Conservation (phyloP, 2,888 invertebrate species). For the Chouioia cunea region DNA sequence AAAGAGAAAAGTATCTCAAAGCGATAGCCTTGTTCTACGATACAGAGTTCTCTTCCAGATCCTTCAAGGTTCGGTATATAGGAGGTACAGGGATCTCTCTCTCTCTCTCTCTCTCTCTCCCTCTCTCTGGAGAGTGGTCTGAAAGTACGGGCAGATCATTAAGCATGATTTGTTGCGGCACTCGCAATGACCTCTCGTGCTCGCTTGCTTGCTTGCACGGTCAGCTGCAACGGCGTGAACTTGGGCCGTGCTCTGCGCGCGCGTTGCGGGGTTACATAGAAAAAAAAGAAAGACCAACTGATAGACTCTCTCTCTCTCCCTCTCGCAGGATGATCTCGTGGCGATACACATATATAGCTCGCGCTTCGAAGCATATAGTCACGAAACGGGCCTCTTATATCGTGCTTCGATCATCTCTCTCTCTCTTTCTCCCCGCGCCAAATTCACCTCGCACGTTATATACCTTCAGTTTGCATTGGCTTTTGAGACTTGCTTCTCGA, state of each 20-base stretch:
- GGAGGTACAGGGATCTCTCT: slow-evolving; percentile 1
- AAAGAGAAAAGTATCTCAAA: slow-evolving; percentile 44
- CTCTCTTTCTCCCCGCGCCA: slow-evolving; percentile 18
- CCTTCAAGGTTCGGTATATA: slow-evolving; percentile 34
- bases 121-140: slow-evolving; percentile 55
- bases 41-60: slow-evolving; percentile 6
- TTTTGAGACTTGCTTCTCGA: slow-evolving; percentile 28
- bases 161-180: slow-evolving; percentile 69
- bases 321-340: slow-evolving; percentile 33
- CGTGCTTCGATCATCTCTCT: slow-evolving; percentile 38
- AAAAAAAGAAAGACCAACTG: not conserved
- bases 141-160: slow-evolving; percentile 67
- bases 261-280: not conserved
- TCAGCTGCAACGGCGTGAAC: slow-evolving; percentile 56
- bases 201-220: slow-evolving; percentile 37
- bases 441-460: slow-evolving; percentile 45
- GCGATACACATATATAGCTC: slow-evolving; percentile 38
- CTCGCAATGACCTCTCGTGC: slow-evolving; percentile 65
- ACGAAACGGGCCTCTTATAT: slow-evolving; percentile 43
- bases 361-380: slow-evolving; percentile 22
- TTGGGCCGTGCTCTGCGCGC: slow-evolving; percentile 51
- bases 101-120: no score
- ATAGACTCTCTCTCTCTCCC: not conserved
- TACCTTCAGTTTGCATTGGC: slow-evolving; percentile 44
- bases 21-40: slow-evolving; percentile 27